Conservation (phyloP, 2,113 vertebrate species). For the Neoarius graeffei region DNA sequence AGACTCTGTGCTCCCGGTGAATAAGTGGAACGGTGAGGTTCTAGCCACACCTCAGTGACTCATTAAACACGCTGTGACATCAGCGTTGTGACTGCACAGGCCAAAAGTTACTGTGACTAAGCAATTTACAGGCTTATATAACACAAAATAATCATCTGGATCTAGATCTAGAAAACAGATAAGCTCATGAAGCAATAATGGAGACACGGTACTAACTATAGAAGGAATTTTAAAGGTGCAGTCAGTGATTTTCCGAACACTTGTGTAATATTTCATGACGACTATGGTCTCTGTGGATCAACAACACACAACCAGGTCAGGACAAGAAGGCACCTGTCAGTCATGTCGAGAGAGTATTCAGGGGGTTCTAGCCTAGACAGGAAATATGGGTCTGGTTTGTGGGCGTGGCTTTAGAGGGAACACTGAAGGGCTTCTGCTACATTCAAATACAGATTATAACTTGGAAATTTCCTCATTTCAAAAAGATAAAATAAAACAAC, state of each 20-base stretch:
- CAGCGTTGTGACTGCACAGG: background rate
- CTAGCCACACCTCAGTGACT: background rate
- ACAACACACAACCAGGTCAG: background rate
- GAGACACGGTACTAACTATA: background rate
- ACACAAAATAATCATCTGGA: background rate
- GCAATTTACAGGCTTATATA: background rate
- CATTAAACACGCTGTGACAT: constrained; percentile 5
- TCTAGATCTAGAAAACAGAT: background rate
- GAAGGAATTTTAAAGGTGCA: background rate
- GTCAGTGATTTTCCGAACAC: background rate
- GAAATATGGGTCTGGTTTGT: background rate
- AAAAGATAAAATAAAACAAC: background rate
- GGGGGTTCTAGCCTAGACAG: background rate
- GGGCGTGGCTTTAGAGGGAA: background rate
- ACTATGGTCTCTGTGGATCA: background rate
- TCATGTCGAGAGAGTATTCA: background rate
- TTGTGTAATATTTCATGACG: background rate
- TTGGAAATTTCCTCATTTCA: background rate
- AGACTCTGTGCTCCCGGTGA: background rate
- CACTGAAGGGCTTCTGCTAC: background rate
- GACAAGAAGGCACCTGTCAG: background rate
- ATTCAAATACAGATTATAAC: background rate
- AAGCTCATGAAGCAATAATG: background rate
- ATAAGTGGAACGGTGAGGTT: constrained; percentile 10
- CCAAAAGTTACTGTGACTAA: background rate